phyloP scores from a whole-genome alignment of 2,888 invertebrate genomes.

The Notodonta ziczac region DNA sequence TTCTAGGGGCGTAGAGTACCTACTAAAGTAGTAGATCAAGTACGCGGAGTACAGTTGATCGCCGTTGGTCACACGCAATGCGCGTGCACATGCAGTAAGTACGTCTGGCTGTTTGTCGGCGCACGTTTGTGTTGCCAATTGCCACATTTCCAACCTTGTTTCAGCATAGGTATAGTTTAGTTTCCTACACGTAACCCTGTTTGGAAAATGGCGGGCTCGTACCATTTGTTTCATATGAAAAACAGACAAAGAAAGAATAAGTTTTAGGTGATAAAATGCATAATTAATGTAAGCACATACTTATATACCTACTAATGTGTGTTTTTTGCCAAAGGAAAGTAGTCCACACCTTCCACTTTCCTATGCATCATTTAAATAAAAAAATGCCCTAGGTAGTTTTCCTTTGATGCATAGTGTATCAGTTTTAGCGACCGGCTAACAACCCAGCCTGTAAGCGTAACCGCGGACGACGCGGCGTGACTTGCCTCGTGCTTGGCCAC shows the following conservation, averaged over 20 bases:
- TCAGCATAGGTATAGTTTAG: neutral
- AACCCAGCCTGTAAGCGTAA: neutral
- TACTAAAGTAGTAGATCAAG: slow-evolving; percentile 1
- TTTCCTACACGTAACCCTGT: neutral
- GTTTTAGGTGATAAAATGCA: too few relatives aligned
- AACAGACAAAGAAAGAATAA: too few relatives aligned
- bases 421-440: neutral
- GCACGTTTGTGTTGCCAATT: neutral
- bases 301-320: too few relatives aligned
- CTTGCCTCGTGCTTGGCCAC: slow-evolving; percentile 65
- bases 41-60: slow-evolving; percentile 12
- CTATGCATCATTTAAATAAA: too few relatives aligned
- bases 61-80: slow-evolving; percentile 57
- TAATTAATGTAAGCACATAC: too few relatives aligned
- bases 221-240: too few relatives aligned
- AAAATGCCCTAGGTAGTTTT: too few relatives aligned
- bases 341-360: neutral
- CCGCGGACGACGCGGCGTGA: slow-evolving; percentile 1
- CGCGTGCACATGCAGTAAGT: slow-evolving; percentile 53
- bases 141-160: neutral
- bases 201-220: too few relatives aligned
- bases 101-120: neutral
- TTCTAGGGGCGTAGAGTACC: neutral
- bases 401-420: too few relatives aligned
- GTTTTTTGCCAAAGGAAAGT: too few relatives aligned